These are phyloP conservation scores for Bacillus rossius DNA, from an alignment of 1,140 invertebrate genomes.

Conservation along the genomic window DNA sequence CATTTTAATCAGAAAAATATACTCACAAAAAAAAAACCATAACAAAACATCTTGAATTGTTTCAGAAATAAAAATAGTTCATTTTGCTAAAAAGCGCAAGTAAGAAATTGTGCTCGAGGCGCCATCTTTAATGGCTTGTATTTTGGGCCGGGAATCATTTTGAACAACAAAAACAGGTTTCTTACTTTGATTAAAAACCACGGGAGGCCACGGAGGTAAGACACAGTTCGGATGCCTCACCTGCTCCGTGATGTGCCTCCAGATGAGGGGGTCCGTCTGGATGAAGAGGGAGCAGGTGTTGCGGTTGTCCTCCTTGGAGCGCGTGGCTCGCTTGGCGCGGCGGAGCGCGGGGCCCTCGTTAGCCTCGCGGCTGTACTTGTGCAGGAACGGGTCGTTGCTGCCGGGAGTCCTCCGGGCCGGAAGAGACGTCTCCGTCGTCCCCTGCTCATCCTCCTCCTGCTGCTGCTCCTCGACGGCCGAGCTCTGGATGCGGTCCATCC, in stretches of 20 bases:
- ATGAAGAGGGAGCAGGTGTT: slow-evolving; percentile 94
- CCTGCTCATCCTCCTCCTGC: slow-evolving; percentile 38
- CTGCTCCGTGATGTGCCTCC: slow-evolving; percentile 77
- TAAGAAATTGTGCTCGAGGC: too few relatives aligned
- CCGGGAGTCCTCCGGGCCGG: slow-evolving; percentile 20
- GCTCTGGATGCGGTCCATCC: slow-evolving; percentile 91
- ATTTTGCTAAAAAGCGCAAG: too few relatives aligned
- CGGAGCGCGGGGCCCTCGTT: slow-evolving; percentile 26
- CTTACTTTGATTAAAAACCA: too few relatives aligned
- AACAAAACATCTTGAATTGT: too few relatives aligned
- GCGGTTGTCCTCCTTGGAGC: slow-evolving; percentile 60
- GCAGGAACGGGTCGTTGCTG: background rate
- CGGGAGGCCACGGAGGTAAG: too few relatives aligned
- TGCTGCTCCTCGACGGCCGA: slow-evolving; percentile 59
- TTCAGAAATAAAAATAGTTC: too few relatives aligned
- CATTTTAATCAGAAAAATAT: too few relatives aligned
- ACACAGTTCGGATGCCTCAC: too few relatives aligned
- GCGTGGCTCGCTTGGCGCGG: slow-evolving; percentile 46
- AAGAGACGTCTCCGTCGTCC: slow-evolving; percentile 21
- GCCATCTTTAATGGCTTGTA: too few relatives aligned
- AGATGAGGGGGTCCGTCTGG: slow-evolving; percentile 96
- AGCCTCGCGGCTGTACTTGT: slow-evolving; percentile 41
- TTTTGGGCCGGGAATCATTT: too few relatives aligned
- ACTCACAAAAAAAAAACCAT: too few relatives aligned
- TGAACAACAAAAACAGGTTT: too few relatives aligned